A percentile compares a stretch with the other conserved stretches of the same genome.
Evolutionary conservation across 2,113 vertebrate species (phyloP).

Genomic region (Triplophysa rosa): DNA sequence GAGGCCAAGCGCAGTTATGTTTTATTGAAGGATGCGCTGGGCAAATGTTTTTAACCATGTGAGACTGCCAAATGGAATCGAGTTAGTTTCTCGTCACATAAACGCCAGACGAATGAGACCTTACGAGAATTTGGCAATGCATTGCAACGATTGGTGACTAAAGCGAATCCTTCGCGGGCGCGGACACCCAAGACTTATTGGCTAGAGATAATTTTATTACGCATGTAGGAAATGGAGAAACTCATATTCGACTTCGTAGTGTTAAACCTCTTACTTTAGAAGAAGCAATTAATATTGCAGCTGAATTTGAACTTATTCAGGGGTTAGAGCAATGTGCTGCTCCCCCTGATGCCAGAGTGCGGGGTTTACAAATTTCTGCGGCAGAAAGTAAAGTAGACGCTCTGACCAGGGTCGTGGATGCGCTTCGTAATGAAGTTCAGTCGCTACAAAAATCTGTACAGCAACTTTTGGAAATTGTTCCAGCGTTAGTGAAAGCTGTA

Average conservation of each 20-base stretch:
- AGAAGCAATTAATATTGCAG: background rate
- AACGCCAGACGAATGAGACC: conserved; percentile 12
- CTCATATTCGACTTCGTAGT: background rate
- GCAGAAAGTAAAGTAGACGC: background rate
- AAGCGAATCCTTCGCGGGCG: conserved; percentile 25
- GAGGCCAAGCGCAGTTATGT: conserved; percentile 1
- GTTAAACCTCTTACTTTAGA: background rate
- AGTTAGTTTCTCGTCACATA: conserved; percentile 9
- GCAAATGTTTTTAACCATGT: conserved; percentile 27
- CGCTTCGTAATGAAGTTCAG: background rate
- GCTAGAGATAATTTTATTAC: conserved; percentile 37
- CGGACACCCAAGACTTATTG: conserved; percentile 18
- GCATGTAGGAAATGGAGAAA: background rate
- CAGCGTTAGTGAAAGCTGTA: too few species aligned
- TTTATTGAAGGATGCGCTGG: conserved; percentile 22
- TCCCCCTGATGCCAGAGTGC: background rate
- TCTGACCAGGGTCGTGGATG: background rate
- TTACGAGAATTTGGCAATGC: conserved; percentile 25
- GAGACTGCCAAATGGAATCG: conserved; percentile 33
- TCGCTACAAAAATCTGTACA: background rate
- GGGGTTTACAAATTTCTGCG: background rate
- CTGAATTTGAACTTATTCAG: background rate
- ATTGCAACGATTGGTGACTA: too few species aligned
- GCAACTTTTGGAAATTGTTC: too few species aligned
- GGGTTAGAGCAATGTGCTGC: background rate